phyloP scores from a whole-genome alignment of 2,888 invertebrate genomes.

The Physocephala rufipes region DNA sequence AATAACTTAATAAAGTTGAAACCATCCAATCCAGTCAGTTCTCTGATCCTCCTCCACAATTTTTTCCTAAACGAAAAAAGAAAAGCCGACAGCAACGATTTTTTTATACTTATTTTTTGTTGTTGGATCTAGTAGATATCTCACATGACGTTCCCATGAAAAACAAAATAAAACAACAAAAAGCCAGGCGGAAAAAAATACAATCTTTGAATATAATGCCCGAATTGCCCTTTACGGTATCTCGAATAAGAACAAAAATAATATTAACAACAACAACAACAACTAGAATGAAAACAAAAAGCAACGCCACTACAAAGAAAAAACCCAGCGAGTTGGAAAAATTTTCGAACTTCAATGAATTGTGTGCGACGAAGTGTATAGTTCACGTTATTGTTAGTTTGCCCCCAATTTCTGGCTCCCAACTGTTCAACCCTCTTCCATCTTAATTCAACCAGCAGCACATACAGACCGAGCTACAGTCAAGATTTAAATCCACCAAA shows the following conservation, averaged over 20 bases:
- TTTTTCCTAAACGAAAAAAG: conserved; percentile 4
- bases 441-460: conserved; percentile 5
- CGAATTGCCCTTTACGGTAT: conserved; percentile 10
- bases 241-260: neutral
- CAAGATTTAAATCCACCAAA: neutral
- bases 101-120: neutral
- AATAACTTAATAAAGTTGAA: neutral
- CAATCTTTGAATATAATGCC: conserved; percentile 4
- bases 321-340: conserved; percentile 7
- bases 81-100: conserved; percentile 23
- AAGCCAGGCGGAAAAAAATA: neutral
- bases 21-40: neutral
- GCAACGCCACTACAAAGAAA: neutral
- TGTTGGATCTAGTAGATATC: conserved; percentile 24
- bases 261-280: conserved; percentile 7
- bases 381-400: conserved; percentile 31
- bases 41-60: conserved; percentile 28
- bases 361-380: conserved; percentile 40
- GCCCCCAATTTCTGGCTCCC: conserved; percentile 7
- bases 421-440: conserved; percentile 15
- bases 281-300: neutral
- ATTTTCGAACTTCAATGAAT: conserved; percentile 25
- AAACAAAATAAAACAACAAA: conserved; percentile 6
- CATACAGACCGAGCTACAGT: neutral
- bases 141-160: conserved; percentile 24